Evolutionary conservation across 1,140 invertebrate genomes (phyloP).

Genomic region (Heterodera schachtii): DNA sequence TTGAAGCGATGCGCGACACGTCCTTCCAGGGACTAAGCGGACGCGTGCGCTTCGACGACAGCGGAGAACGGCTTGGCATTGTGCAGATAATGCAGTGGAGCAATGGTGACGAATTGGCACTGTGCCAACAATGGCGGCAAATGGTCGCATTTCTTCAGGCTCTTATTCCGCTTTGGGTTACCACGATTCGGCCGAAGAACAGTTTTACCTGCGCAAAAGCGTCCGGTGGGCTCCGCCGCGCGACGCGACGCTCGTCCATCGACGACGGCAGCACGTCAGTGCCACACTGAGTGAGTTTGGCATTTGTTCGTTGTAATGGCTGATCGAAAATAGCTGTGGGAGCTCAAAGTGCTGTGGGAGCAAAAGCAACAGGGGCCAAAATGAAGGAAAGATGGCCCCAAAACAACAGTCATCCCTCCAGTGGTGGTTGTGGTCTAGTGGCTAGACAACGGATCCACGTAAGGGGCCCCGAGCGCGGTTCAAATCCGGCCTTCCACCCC

Average conservation of each 20-base stretch:
- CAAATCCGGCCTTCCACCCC: too few relatives aligned
- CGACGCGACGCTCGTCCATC: slow-evolving; percentile 58
- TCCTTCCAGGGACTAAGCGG: slow-evolving; percentile 70
- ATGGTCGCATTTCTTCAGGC: slow-evolving; percentile 5
- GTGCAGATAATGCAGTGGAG: slow-evolving; percentile 89
- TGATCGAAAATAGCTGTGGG: too few relatives aligned
- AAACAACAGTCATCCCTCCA: too few relatives aligned
- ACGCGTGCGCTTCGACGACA: slow-evolving; percentile 88
- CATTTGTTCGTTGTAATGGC: too few relatives aligned
- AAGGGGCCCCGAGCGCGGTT: too few relatives aligned
- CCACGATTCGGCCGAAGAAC: slow-evolving; percentile 53
- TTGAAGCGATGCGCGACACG: slow-evolving; percentile 43
- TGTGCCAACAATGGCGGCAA: not conserved
- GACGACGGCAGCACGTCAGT: slow-evolving; percentile 74
- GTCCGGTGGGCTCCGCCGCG: slow-evolving; percentile 51
- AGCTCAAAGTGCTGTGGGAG: too few relatives aligned
- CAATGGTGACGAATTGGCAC: slow-evolving; percentile 33
- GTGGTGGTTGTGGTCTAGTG: too few relatives aligned
- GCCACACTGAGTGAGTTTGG: slow-evolving; percentile 76
- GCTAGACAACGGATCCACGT: too few relatives aligned
- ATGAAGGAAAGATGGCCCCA: too few relatives aligned
- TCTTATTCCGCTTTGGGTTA: slow-evolving; percentile 51
- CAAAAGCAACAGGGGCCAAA: too few relatives aligned
- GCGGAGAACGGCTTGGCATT: slow-evolving; percentile 84
- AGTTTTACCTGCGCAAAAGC: slow-evolving; percentile 27